Conservation (phyloP, 2,113 vertebrate species). For the Solea solea region DNA sequence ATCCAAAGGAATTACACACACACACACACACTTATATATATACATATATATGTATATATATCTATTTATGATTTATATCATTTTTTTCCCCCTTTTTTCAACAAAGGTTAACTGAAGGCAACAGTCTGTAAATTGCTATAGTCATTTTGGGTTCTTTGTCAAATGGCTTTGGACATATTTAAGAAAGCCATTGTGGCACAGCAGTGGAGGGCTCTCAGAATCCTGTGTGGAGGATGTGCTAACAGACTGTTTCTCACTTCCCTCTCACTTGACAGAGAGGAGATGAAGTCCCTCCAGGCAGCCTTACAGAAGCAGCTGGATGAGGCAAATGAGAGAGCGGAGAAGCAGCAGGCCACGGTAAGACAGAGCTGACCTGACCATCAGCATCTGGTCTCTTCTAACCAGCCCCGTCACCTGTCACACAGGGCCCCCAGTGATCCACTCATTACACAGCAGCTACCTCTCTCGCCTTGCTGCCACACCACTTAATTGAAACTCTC, state of each 20-base stretch:
- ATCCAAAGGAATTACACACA: too few relatives aligned
- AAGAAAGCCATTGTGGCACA: slow-evolving; percentile 6
- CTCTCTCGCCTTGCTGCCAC: slow-evolving; percentile 25
- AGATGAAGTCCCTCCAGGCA: slow-evolving; percentile 97
- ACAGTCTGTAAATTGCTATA: not conserved
- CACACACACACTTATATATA: too few relatives aligned
- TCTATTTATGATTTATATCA: too few relatives aligned
- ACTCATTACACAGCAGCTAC: slow-evolving; percentile 63
- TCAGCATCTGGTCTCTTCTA: slow-evolving; percentile 48
- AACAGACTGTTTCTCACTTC: slow-evolving; percentile 64
- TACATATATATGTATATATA: too few relatives aligned
- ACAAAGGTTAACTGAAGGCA: not conserved
- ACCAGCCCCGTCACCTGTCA: slow-evolving; percentile 65
- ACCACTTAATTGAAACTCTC: slow-evolving; percentile 49
- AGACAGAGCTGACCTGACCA: slow-evolving; percentile 75
- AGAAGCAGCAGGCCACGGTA: slow-evolving; percentile 96
- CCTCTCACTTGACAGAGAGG: slow-evolving; percentile 84
- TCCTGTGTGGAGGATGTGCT: slow-evolving; percentile 44
- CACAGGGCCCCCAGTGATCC: slow-evolving; percentile 42
- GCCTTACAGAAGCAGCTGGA: slow-evolving; percentile 96
- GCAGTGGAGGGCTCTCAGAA: slow-evolving; percentile 7
- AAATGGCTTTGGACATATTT: slow-evolving; percentile 1
- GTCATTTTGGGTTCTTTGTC: not conserved
- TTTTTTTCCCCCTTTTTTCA: not conserved
- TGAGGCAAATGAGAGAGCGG: slow-evolving; percentile 91